Evolutionary conservation across 2,888 invertebrate species (phyloP).

Genomic region (Ophioninae sp.): DNA sequence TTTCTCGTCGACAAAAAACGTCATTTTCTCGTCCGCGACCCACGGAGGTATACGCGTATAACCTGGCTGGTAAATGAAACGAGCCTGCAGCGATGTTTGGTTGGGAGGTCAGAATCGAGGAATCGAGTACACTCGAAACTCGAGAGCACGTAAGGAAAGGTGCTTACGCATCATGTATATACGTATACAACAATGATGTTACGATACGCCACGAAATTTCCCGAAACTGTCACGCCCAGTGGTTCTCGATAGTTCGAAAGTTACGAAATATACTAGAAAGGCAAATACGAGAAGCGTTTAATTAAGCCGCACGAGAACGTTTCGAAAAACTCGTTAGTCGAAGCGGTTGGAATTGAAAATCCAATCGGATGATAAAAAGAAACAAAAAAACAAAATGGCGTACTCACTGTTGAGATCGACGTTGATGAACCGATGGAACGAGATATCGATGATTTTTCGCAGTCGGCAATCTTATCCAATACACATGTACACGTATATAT

Average conservation of each 20-base stretch:
- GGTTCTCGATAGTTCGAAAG: conserved; percentile 6
- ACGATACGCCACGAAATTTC: conserved; percentile 21
- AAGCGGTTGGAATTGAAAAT: no score
- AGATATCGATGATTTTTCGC: no score
- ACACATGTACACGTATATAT: no score
- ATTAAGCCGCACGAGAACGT: no score
- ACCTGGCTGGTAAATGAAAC: background rate
- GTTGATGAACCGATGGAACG: background rate
- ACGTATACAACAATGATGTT: background rate
- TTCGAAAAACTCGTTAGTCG: no score
- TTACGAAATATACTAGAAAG: background rate
- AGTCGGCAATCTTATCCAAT: no score
- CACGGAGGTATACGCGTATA: background rate
- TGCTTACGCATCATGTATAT: background rate
- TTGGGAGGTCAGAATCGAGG: background rate
- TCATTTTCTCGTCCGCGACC: background rate
- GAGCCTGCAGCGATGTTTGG: conserved; percentile 20
- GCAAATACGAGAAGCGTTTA: no score
- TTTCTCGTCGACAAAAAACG: no score
- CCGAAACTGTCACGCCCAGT: conserved; percentile 10
- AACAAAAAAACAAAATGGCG: background rate
- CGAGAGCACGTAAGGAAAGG: conserved; percentile 22
- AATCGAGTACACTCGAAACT: conserved; percentile 21
- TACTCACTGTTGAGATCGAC: no score
- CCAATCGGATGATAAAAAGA: no score